A percentile compares a stretch with the other conserved stretches of the same genome.
phyloP scores from a whole-genome alignment of 2,888 invertebrate genomes.

The Platycheirus rosarum region DNA sequence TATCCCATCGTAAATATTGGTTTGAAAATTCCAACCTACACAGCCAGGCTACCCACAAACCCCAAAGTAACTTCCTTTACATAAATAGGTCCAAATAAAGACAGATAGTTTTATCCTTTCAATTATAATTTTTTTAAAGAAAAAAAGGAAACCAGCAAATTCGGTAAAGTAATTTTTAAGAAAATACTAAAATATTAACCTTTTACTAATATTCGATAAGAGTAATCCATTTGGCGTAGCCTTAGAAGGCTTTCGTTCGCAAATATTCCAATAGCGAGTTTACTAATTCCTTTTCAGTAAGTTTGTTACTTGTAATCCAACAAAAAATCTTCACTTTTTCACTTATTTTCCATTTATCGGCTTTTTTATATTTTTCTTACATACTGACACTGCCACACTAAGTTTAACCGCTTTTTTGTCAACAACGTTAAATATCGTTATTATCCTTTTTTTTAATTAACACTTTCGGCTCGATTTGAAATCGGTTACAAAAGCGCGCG shows the following conservation, averaged over 20 bases:
- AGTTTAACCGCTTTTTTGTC: constrained; percentile 13
- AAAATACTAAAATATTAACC: constrained; percentile 24
- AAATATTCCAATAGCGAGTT: constrained; percentile 46
- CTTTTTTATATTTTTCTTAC: constrained; percentile 29
- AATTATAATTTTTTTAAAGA: too few relatives aligned
- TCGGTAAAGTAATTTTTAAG: not conserved
- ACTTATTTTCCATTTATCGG: constrained; percentile 11
- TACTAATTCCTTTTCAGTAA: constrained; percentile 55
- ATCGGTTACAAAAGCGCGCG: constrained; percentile 61
- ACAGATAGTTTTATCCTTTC: too few relatives aligned
- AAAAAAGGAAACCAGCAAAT: not conserved
- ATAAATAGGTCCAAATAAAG: too few relatives aligned
- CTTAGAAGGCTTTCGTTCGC: not conserved
- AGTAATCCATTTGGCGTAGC: constrained; percentile 57
- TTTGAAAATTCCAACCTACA: too few relatives aligned
- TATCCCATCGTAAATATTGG: too few relatives aligned
- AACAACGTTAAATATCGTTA: constrained; percentile 19
- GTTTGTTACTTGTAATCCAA: constrained; percentile 55
- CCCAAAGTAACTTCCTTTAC: too few relatives aligned
- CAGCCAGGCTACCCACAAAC: too few relatives aligned
- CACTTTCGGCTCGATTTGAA: not conserved
- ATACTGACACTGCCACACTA: constrained; percentile 19
- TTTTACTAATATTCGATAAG: constrained; percentile 39
- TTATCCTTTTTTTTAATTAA: not conserved
- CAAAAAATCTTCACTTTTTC: constrained; percentile 45